Conservation (phyloP, 2,888 invertebrate species). For the Bombyx huttoni region DNA sequence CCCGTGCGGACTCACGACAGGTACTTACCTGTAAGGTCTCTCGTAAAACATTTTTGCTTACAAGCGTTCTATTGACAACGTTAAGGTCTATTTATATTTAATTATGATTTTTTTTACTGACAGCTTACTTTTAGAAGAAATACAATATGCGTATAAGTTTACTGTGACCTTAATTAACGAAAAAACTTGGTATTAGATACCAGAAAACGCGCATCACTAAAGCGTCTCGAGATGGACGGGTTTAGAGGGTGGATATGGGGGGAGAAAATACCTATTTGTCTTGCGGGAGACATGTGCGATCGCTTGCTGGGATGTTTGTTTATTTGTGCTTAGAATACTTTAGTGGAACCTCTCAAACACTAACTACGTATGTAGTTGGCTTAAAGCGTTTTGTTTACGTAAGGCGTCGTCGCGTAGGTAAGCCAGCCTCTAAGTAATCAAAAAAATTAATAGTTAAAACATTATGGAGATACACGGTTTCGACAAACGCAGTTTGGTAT, state of each 20-base stretch:
- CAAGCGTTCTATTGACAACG: no score
- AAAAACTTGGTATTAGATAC: background rate
- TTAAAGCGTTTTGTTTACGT: background rate
- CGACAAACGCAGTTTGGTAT: no score
- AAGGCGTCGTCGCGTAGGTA: background rate
- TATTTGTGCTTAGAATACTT: conserved; percentile 39
- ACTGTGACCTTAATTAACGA: background rate
- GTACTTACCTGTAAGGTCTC: no score
- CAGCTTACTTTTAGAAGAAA: no score
- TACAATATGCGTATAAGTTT: no score
- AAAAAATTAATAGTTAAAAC: no score
- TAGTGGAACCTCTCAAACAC: conserved; percentile 10
- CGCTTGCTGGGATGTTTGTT: conserved; percentile 40
- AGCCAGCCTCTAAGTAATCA: background rate
- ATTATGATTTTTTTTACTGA: no score
- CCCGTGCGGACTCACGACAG: no score
- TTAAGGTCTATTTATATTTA: no score
- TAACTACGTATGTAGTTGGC: background rate
- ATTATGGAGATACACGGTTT: no score
- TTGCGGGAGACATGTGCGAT: conserved; percentile 54
- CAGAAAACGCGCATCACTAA: background rate
- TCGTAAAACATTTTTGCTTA: no score
- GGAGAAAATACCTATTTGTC: conserved; percentile 42
- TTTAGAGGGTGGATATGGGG: conserved; percentile 1
- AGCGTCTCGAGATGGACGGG: background rate